Percentiles rank a stretch among this genome's conserved stretches.
phyloP scores from a whole-genome alignment of 2,888 invertebrate genomes.

The Agrochola circellaris region DNA sequence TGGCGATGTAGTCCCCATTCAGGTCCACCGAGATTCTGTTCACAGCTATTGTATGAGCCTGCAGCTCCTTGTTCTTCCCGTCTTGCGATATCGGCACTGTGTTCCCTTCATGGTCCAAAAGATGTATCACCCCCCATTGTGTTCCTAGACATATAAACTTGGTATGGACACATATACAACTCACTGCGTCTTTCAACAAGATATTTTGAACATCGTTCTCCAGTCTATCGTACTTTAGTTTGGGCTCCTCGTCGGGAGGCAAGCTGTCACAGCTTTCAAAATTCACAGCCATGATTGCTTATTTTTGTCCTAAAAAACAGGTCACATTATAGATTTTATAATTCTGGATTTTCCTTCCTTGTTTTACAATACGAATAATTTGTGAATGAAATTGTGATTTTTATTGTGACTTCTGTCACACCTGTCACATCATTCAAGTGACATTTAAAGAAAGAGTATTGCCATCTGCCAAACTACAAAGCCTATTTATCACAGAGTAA shows the following conservation, averaged over 20 bases:
- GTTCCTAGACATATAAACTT: conserved; percentile 98
- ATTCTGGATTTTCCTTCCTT: conserved; percentile 49
- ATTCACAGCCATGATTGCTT: conserved; percentile 82
- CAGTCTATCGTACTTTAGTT: conserved; percentile 97
- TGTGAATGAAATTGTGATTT: conserved; percentile 35
- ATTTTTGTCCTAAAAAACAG: conserved; percentile 17
- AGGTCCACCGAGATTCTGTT: conserved; percentile 98
- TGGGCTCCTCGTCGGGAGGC: conserved; percentile 93
- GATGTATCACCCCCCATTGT: conserved; percentile 96
- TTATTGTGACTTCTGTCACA: conserved; percentile 47
- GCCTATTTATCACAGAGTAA: no score
- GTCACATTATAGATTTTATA: conserved; percentile 55
- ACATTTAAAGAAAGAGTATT: conserved; percentile 20
- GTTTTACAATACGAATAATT: conserved; percentile 24
- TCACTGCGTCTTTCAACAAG: conserved; percentile 95
- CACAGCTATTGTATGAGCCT: conserved; percentile 96
- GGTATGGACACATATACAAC: conserved; percentile 97
- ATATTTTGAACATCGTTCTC: conserved; percentile 96
- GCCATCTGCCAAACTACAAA: background rate
- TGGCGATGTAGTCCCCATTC: conserved; percentile 98
- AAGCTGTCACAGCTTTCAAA: conserved; percentile 85
- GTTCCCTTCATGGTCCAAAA: conserved; percentile 98
- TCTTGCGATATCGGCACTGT: conserved; percentile 90
- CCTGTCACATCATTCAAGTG: conserved; percentile 16
- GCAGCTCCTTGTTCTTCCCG: conserved; percentile 93